phyloP scores from a whole-genome alignment of 2,113 vertebrate genomes.

The Lota lota region DNA sequence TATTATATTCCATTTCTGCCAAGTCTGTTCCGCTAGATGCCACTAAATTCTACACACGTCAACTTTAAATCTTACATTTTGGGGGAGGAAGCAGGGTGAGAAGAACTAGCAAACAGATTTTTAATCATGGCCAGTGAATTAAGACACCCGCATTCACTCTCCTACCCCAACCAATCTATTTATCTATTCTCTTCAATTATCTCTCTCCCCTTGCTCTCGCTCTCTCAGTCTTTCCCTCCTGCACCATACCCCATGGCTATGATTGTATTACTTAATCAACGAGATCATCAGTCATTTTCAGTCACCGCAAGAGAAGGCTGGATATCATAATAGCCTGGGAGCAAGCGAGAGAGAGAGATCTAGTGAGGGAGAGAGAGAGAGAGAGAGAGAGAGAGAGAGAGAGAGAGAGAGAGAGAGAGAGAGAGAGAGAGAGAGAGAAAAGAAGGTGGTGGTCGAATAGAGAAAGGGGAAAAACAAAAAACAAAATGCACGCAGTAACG shows the following conservation, averaged over 20 bases:
- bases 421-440: slow-evolving; percentile 9
- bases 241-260: slow-evolving; percentile 47
- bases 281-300: slow-evolving; percentile 63
- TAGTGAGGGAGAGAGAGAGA: slow-evolving; percentile 1
- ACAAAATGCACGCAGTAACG: background rate
- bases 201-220: slow-evolving; percentile 19
- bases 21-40: too few species aligned
- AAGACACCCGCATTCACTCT: slow-evolving; percentile 59
- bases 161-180: slow-evolving; percentile 61
- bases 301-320: slow-evolving; percentile 41
- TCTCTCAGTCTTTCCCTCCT: slow-evolving; percentile 13
- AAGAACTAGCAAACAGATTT: slow-evolving; percentile 68
- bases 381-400: slow-evolving; percentile 12
- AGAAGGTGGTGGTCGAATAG: slow-evolving; percentile 4
- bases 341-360: slow-evolving; percentile 7
- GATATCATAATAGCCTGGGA: slow-evolving; percentile 37
- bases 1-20: too few species aligned
- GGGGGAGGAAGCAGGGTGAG: slow-evolving; percentile 35
- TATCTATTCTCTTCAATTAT: slow-evolving; percentile 1
- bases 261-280: slow-evolving; percentile 69
- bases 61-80: slow-evolving; percentile 59
- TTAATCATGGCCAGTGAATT: slow-evolving; percentile 76
- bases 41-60: too few species aligned
- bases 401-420: slow-evolving; percentile 9
- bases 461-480: background rate